phyloP scores from a whole-genome alignment of 2,797 vertebrate species.

The Cyprinella venusta region DNA sequence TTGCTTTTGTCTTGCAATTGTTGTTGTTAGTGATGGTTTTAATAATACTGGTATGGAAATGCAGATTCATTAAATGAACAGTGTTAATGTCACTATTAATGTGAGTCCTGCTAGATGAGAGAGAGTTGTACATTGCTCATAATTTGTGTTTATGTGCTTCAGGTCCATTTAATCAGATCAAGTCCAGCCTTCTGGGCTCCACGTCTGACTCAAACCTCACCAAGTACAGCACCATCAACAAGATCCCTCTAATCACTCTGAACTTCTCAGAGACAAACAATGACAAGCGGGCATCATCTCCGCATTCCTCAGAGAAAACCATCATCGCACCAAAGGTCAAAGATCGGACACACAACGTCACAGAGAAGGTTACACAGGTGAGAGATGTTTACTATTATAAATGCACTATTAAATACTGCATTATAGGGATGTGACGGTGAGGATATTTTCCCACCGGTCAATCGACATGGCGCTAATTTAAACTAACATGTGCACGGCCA shows the following conservation, averaged over 20 bases:
- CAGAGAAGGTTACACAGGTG: conserved; percentile 99
- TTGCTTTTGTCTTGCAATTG: conserved; percentile 1
- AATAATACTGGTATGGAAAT: background rate
- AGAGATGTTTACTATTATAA: conserved; percentile 40
- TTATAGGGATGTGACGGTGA: too few relatives aligned
- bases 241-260: conserved; percentile 96
- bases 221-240: conserved; percentile 99
- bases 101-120: background rate
- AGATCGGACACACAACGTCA: conserved; percentile 96
- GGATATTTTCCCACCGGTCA: too few relatives aligned
- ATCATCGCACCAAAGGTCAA: conserved; percentile 98
- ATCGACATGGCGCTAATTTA: too few relatives aligned
- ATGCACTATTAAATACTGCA: background rate
- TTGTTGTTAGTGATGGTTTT: conserved; percentile 33
- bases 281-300: conserved; percentile 92
- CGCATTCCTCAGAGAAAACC: conserved; percentile 95
- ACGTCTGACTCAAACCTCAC: conserved; percentile 98
- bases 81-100: background rate
- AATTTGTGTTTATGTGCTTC: conserved; percentile 35
- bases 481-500: too few relatives aligned
- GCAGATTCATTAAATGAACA: background rate
- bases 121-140: background rate
- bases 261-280: conserved; percentile 97
- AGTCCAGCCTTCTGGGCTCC: conserved; percentile 95
- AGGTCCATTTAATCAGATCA: conserved; percentile 99